phyloP scores from a whole-genome alignment of 2,888 invertebrate genomes.

The Amphipyra berbera region DNA sequence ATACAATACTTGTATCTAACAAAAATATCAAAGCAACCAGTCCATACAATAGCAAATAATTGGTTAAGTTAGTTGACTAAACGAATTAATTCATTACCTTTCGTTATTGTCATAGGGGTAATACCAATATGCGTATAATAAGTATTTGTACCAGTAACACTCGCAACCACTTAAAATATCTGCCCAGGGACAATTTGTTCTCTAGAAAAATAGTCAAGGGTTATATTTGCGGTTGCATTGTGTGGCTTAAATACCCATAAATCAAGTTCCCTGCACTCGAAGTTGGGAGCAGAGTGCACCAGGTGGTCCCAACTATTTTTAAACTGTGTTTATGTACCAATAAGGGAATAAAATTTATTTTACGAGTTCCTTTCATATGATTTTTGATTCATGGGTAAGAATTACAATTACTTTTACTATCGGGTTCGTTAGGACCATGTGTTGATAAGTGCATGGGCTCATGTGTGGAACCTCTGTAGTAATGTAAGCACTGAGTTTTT shows the following conservation, averaged over 20 bases:
- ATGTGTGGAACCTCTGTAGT: conserved; percentile 46
- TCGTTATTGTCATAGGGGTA: conserved; percentile 61
- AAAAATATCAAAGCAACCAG: conserved; percentile 52
- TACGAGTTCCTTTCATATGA: conserved; percentile 81
- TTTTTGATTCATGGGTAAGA: conserved; percentile 78
- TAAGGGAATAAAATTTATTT: conserved; percentile 83
- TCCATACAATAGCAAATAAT: conserved; percentile 52
- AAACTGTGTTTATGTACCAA: conserved; percentile 81
- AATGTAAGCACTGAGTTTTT: conserved; percentile 55
- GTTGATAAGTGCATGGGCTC: conserved; percentile 37
- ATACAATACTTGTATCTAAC: conserved; percentile 22
- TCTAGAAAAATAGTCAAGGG: conserved; percentile 83
- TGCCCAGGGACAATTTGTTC: conserved; percentile 74
- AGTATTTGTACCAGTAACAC: conserved; percentile 50
- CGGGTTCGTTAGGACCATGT: conserved; percentile 49
- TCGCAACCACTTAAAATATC: conserved; percentile 71
- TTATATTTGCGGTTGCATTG: conserved; percentile 87
- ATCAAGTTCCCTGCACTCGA: conserved; percentile 81
- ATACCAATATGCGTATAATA: conserved; percentile 63
- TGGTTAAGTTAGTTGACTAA: conserved; percentile 56
- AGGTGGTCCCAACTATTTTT: conserved; percentile 86
- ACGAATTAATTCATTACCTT: conserved; percentile 69
- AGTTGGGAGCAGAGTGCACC: conserved; percentile 76
- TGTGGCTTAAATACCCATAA: conserved; percentile 79
- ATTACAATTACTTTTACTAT: conserved; percentile 64